Conservation (phyloP, 2,113 vertebrate genomes). For the Lota lota region DNA sequence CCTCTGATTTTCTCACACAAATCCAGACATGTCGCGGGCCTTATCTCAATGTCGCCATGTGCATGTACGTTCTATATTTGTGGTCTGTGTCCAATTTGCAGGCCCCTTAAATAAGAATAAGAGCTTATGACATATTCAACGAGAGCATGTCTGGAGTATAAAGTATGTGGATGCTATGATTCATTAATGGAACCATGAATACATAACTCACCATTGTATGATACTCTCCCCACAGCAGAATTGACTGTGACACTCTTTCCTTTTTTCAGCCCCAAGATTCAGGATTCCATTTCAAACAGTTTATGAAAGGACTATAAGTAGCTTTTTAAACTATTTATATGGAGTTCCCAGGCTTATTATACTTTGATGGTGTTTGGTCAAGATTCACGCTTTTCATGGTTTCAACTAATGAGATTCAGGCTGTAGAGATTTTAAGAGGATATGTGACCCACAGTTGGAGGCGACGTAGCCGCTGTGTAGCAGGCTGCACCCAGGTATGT, state of each 20-base stretch:
- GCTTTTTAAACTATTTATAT: constrained; percentile 54
- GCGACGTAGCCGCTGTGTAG: no score
- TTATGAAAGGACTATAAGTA: constrained; percentile 37
- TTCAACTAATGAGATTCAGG: constrained; percentile 23
- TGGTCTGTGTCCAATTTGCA: constrained; percentile 51
- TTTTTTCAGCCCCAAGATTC: constrained; percentile 42
- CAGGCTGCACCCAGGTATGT: no score
- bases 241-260: constrained; percentile 50
- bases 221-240: constrained; percentile 59
- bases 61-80: constrained; percentile 42
- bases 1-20: background rate
- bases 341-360: constrained; percentile 8
- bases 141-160: constrained; percentile 64
- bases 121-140: constrained; percentile 68
- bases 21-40: background rate
- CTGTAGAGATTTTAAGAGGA: constrained; percentile 3
- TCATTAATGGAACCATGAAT: constrained; percentile 73
- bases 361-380: constrained; percentile 5
- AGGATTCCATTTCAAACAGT: constrained; percentile 37
- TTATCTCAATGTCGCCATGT: constrained; percentile 9
- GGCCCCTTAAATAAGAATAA: constrained; percentile 60
- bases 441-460: no score
- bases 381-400: constrained; percentile 12
- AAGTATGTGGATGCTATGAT: constrained; percentile 68
- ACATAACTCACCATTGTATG: constrained; percentile 59